Conservation (phyloP, 2,797 vertebrate species). For the Rachycentron canadum region DNA sequence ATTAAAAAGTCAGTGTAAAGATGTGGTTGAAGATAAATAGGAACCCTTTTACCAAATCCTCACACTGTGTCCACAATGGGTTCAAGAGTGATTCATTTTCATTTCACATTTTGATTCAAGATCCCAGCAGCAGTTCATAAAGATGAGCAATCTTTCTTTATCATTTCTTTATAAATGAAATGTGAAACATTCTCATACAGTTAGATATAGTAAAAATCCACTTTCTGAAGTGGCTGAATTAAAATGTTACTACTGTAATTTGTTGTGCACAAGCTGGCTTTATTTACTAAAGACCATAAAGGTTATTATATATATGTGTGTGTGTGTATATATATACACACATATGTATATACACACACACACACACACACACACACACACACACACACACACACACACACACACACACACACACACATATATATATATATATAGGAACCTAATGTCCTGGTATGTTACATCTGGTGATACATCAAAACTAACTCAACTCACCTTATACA, state of each 20-base stretch:
- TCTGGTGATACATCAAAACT: not conserved
- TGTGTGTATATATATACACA: too few relatives aligned
- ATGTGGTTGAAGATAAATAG: conserved; percentile 20
- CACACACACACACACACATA: too few relatives aligned
- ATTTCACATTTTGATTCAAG: conserved; percentile 29
- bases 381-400: too few relatives aligned
- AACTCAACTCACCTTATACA: not conserved
- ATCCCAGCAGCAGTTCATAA: conserved; percentile 3
- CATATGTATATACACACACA: too few relatives aligned
- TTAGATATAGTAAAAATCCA: not conserved
- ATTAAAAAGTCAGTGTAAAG: conserved; percentile 16
- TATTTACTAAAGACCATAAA: not conserved
- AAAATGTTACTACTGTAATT: not conserved
- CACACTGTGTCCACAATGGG: not conserved
- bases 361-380: too few relatives aligned
- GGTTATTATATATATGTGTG: not conserved
- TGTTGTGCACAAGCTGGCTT: not conserved
- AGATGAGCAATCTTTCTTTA: not conserved
- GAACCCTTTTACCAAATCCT: conserved; percentile 20
- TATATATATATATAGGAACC: not conserved
- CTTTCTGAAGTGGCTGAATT: not conserved
- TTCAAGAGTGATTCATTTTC: conserved; percentile 4
- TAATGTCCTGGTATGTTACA: not conserved
- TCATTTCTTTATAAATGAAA: conserved; percentile 17
- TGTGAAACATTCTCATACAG: conserved; percentile 1